Base-by-base conservation (phyloP, 2,797 vertebrate genomes). In the Gymnopithys bicolor region DNA sequence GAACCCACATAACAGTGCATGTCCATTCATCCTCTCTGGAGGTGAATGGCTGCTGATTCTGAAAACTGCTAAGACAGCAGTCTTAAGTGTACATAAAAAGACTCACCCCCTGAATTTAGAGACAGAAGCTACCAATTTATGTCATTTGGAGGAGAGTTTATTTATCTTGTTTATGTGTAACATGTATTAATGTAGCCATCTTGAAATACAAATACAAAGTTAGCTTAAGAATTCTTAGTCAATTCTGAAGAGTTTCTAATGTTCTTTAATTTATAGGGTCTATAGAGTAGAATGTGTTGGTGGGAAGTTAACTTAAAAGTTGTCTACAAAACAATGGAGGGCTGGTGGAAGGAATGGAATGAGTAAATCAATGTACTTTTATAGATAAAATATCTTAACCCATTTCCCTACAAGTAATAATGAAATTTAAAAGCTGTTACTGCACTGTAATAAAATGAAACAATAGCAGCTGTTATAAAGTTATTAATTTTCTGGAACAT, bases 1-100 rank as follows among this genome's bases (percentile, higher is more conserved):
- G 3, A 67, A 18, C 69, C 39, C 68, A 18, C 2, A 0, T 0
- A 48, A 4, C 25, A 1, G 13, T 39, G 41, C 9, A 0, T 8
- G 27, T 9, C 56, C 77, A 30, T 27, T 53, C 83, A 14, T 35
- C 2, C 0, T 4, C 73, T 68, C 79, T 66, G 84, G 30, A 84
- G 77, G 56, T 39, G 79, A 90, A 69, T 6, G 32, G 39, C 21
- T 82, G 59, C 46, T 80, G 56, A 2, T 74, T 68, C 63, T 55
- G 35, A 32, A 58, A 91, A 67, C 37, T 52, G 56, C 56, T 33
- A 22, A 73, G 48, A 10, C 70, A 79, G 56, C 67, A 79, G 30
- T 10, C 75, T 76, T 68, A 66, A 69, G n/a, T 3, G 5, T 14
- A 19, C 41, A 18, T 11, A 32, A 35, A 63, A 74, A 55, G 13